A percentile compares a stretch with the other conserved stretches of the same genome.
phyloP scores from a whole-genome alignment of 1,140 invertebrate genomes.

The Bombus waltoni region DNA sequence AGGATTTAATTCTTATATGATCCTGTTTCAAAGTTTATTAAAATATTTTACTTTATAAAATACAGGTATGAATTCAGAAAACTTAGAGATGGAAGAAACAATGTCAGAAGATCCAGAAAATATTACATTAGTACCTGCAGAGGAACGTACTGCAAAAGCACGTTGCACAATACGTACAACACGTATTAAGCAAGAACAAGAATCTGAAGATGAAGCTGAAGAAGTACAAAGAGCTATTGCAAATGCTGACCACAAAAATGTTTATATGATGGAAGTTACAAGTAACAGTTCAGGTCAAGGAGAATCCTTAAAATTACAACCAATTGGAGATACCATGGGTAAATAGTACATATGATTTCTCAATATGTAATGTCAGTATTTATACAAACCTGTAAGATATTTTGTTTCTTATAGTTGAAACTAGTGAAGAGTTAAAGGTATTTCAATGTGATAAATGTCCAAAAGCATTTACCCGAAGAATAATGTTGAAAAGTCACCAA shows the following conservation, averaged over 20 bases:
- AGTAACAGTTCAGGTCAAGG: constrained; percentile 65
- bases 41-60: neutral
- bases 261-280: constrained; percentile 80
- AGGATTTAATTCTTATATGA: neutral
- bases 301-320: constrained; percentile 71
- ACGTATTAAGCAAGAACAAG: constrained; percentile 82
- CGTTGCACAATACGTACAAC: constrained; percentile 79
- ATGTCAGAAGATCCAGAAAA: constrained; percentile 81
- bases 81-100: constrained; percentile 78
- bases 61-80: constrained; percentile 79
- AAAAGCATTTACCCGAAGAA: constrained; percentile 83
- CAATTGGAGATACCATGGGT: constrained; percentile 73
- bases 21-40: neutral
- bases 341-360: constrained; percentile 29
- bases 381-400: neutral
- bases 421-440: constrained; percentile 81
- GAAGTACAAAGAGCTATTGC: constrained; percentile 77
- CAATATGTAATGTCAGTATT: neutral
- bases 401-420: constrained; percentile 68
- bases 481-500: constrained; percentile 85
- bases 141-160: constrained; percentile 80
- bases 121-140: constrained; percentile 80
- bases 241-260: constrained; percentile 76
- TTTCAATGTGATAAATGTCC: constrained; percentile 84
- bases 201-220: constrained; percentile 80